A percentile compares a stretch with the other conserved stretches of the same genome.
Conservation (phyloP, 2,888 invertebrate genomes). For the Quadroppia sp. region DNA sequence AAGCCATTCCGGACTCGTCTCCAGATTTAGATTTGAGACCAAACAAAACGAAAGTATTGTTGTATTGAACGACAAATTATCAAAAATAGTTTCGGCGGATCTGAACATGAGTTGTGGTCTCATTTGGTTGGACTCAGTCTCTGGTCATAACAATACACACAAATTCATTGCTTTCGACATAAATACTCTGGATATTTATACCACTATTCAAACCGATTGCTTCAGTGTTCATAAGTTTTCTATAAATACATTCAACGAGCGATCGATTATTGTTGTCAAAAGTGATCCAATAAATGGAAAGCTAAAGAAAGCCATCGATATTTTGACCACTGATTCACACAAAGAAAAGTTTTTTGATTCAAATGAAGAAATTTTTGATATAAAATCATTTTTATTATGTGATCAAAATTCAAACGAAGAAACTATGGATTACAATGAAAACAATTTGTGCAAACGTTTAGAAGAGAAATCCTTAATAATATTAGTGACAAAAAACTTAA, state of each 20-base stretch:
- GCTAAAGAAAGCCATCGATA: constrained; percentile 21
- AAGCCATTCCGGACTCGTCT: constrained; percentile 2
- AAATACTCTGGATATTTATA: constrained; percentile 22
- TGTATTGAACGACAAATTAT: constrained; percentile 2
- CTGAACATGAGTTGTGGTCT: neutral
- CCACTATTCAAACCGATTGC: constrained; percentile 21
- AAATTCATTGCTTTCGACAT: constrained; percentile 17
- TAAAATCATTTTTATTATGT: constrained; percentile 3
- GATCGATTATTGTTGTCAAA: constrained; percentile 16
- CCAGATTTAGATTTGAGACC: neutral
- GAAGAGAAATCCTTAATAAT: neutral
- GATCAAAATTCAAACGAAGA: neutral
- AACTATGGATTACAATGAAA: neutral
- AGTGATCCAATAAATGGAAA: constrained; percentile 26
- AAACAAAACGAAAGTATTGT: neutral
- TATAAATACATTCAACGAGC: neutral
- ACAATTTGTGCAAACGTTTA: no score
- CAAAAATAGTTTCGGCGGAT: constrained; percentile 20
- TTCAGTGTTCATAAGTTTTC: constrained; percentile 26
- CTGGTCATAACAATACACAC: constrained; percentile 8
- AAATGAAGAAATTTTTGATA: constrained; percentile 9
- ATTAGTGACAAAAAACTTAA: neutral
- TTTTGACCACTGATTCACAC: neutral
- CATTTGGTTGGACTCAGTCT: constrained; percentile 17
- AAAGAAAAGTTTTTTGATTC: neutral